phyloP scores from a whole-genome alignment of 1,140 invertebrate species.

The Aphis craccivora region DNA sequence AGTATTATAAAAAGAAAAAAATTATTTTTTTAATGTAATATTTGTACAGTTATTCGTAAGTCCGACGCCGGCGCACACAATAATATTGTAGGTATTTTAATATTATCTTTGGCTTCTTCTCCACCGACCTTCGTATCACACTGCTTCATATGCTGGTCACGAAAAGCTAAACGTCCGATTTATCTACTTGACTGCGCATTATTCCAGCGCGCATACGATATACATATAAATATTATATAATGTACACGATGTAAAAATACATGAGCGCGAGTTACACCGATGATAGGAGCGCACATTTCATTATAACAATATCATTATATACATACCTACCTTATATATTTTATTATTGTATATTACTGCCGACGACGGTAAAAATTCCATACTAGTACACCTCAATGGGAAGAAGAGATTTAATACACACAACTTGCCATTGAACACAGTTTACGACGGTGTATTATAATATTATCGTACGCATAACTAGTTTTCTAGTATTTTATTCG shows the following conservation, averaged over 20 bases:
- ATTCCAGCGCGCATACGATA: neutral
- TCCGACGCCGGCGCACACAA: neutral
- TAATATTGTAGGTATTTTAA: neutral
- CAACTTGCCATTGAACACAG: conserved; percentile 15
- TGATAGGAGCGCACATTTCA: neutral
- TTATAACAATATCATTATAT: neutral
- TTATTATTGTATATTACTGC: neutral
- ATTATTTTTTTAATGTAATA: no score
- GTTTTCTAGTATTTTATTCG: conserved; percentile 42
- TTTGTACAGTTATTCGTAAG: neutral
- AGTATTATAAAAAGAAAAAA: no score
- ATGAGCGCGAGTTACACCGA: neutral
- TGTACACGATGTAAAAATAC: neutral
- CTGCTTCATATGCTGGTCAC: neutral
- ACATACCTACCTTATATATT: neutral
- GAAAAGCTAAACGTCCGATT: conserved; percentile 19
- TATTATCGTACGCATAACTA: conserved; percentile 22
- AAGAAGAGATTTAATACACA: conserved; percentile 24
- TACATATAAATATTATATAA: neutral
- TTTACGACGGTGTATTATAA: conserved; percentile 34
- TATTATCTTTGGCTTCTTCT: neutral
- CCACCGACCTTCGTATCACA: neutral
- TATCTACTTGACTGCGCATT: neutral
- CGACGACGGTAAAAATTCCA: neutral
- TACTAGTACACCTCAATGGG: neutral